phyloP scores from a whole-genome alignment of 2,797 vertebrate genomes.

The Orestias chungarensis region DNA sequence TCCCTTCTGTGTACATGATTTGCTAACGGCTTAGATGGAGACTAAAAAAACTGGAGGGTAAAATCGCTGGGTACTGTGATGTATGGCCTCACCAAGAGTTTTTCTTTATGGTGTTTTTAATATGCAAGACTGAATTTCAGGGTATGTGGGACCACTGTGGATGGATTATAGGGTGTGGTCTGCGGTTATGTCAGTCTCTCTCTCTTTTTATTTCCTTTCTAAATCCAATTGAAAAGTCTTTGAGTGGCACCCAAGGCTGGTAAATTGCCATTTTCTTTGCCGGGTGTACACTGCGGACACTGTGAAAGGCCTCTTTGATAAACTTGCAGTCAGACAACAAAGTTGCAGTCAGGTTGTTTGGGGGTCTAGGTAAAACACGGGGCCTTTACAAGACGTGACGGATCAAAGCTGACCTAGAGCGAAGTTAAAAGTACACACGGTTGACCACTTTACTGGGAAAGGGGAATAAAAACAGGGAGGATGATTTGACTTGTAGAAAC shows the following conservation, averaged over 20 bases:
- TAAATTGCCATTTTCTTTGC: constrained; percentile 57
- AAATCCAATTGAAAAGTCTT: constrained; percentile 15
- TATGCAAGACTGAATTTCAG: constrained; percentile 50
- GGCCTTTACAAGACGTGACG: constrained; percentile 42
- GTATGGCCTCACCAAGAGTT: constrained; percentile 24
- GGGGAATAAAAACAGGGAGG: constrained; percentile 28
- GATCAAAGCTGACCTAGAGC: constrained; percentile 38
- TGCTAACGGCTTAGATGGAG: constrained; percentile 62
- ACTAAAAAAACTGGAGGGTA: constrained; percentile 39
- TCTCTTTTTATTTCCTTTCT: neutral
- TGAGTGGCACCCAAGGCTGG: constrained; percentile 30
- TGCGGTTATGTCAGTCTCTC: constrained; percentile 33
- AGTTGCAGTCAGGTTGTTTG: constrained; percentile 12
- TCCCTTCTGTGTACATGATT: constrained; percentile 48
- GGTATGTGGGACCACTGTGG: constrained; percentile 20
- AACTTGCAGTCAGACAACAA: constrained; percentile 17
- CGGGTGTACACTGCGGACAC: constrained; percentile 24
- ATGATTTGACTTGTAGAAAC: neutral
- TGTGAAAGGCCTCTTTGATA: constrained; percentile 76
- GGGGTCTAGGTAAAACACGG: constrained; percentile 32
- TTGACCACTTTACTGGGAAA: constrained; percentile 22
- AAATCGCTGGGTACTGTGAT: constrained; percentile 41
- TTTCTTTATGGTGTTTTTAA: constrained; percentile 66
- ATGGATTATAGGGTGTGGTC: constrained; percentile 33
- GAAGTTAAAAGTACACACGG: constrained; percentile 41